Percentiles rank a stretch among this genome's conserved stretches.
These are phyloP conservation scores for Clarias macrocephalus DNA, from an alignment of 2,113 vertebrate species.

Conservation along the genomic window DNA sequence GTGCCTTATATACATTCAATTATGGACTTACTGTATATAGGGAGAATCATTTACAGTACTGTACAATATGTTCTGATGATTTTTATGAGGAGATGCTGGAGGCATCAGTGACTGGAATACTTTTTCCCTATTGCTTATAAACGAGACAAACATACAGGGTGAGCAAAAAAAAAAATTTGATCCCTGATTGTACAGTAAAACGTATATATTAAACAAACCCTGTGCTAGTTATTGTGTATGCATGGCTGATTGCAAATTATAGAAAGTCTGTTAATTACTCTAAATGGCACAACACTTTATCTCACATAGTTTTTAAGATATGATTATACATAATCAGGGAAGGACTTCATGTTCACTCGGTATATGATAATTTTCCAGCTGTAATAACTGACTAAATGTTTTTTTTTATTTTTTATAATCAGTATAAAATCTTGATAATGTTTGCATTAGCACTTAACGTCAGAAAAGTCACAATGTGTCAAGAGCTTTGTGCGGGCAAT, in stretches of 20 bases:
- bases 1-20: slow-evolving; percentile 1
- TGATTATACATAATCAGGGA: too few relatives aligned
- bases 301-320: too few relatives aligned
- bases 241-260: too few relatives aligned
- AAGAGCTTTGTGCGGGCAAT: slow-evolving; percentile 57
- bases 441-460: slow-evolving; percentile 37
- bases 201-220: too few relatives aligned
- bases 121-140: slow-evolving; percentile 40
- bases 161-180: too few relatives aligned
- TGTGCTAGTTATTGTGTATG: too few relatives aligned
- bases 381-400: slow-evolving; percentile 45
- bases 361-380: slow-evolving; percentile 51
- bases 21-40: background rate
- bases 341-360: too few relatives aligned
- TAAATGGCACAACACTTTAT: too few relatives aligned
- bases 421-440: slow-evolving; percentile 38
- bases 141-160: slow-evolving; percentile 4
- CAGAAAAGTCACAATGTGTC: slow-evolving; percentile 36
- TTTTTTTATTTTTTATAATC: slow-evolving; percentile 34
- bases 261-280: too few relatives aligned
- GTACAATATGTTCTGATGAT: slow-evolving; percentile 39
- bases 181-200: too few relatives aligned
- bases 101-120: slow-evolving; percentile 57
- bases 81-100: slow-evolving; percentile 49
- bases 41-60: slow-evolving; percentile 55